Base-by-base conservation (phyloP, 2,797 vertebrate species). In the Mus spretus region DNA sequence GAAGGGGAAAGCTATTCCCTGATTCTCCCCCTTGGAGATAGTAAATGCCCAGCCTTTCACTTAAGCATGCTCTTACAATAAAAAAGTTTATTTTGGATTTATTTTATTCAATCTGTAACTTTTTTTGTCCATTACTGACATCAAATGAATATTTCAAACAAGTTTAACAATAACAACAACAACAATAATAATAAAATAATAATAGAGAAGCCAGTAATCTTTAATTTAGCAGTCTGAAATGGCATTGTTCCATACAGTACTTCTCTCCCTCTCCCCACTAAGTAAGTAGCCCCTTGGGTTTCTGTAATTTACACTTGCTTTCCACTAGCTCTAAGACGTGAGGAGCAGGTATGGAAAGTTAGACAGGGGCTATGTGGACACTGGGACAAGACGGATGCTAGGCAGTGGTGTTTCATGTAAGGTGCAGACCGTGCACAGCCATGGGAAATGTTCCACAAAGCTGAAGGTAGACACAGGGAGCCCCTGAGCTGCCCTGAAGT, bases 71-170 rank as follows among this genome's bases (percentile, higher is more conserved):
- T 86, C 90, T 95, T 91, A 65, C 14, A 28, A 28, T 83, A 89
- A 93, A 85, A 53, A 91, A 87, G 22, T 65, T 8, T 61, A 55
- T 22, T n/a, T 91, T 53, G 55, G 26, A n/a, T 90, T 13, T 82
- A 61, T 65, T 65, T 65, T 84, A 65, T 34, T 74, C 10, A 70
- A 22, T 90, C 4, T 75, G 0, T 31, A 82, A 44, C 91, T 93
- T 96, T 96, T 24, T 96, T 89, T 93, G 12, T 78, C 15, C 89
- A 72, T 22, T 82, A 74, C 31, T 82, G 3, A 79, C 28, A 55
- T 65, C 53, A 94, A 80, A 44, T 75, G 61, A 79, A 44, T 81
- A 83, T 50, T 50, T 50, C 47, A 26, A 83, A 78, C 24, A n/a
- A 26, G 28, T 57, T 34, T 91, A 94, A 15, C 91, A 28, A 88